A percentile compares a stretch with the other conserved stretches of the same genome.
phyloP scores from a whole-genome alignment of 2,888 invertebrate genomes.

The Nemurella pictetii region DNA sequence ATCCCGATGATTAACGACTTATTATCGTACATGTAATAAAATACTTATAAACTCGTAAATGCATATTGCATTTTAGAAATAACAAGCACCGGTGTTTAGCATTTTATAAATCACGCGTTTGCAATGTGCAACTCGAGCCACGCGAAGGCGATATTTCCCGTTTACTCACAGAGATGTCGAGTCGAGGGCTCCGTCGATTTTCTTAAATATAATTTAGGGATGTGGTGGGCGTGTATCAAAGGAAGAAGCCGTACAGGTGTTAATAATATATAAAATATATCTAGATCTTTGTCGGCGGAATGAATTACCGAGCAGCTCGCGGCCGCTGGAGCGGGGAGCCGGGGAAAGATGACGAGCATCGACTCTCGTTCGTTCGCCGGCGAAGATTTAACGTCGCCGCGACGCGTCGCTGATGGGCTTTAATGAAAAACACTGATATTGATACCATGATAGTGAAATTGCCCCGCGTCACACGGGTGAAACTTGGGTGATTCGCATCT shows the following conservation, averaged over 20 bases:
- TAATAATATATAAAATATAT: background rate
- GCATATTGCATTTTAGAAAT: background rate
- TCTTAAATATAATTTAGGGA: background rate
- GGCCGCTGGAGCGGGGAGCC: background rate
- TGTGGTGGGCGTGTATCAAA: background rate
- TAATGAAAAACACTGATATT: background rate
- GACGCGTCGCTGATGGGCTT: background rate
- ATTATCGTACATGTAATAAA: background rate
- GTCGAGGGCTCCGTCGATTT: background rate
- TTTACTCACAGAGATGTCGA: background rate
- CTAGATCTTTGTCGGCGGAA: background rate
- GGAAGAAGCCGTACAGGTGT: background rate
- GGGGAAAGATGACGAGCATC: background rate
- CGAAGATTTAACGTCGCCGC: background rate
- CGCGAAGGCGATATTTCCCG: background rate
- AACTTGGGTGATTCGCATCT: background rate
- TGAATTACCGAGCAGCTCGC: background rate
- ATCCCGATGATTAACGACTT: background rate
- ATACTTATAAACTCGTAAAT: background rate
- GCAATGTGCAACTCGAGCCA: background rate
- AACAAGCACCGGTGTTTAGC: background rate
- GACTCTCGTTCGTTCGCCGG: background rate
- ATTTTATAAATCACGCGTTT: background rate
- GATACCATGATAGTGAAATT: background rate
- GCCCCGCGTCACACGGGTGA: background rate